Conservation (phyloP, 2,113 vertebrate genomes). For the Oxyruncus cristatus region DNA sequence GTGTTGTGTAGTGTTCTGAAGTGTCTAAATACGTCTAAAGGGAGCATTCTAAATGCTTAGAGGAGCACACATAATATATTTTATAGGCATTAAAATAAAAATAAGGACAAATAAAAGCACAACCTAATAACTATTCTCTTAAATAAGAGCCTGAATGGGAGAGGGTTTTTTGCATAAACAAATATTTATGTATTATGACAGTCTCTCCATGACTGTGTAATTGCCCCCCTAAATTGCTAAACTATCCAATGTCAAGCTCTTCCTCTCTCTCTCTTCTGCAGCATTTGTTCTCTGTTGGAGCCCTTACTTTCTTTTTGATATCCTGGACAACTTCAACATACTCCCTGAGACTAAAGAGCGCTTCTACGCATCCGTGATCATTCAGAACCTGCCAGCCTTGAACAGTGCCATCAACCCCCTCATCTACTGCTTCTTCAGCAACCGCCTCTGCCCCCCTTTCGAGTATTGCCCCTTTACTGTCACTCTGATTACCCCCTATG, state of each 20-base stretch:
- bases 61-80: slow-evolving; percentile 3
- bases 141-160: background rate
- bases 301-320: slow-evolving; percentile 82
- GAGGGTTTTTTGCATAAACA: background rate
- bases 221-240: background rate
- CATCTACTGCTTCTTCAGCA: slow-evolving; percentile 77
- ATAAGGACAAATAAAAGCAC: slow-evolving; percentile 20
- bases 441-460: slow-evolving; percentile 39
- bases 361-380: slow-evolving; percentile 76
- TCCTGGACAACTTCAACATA: slow-evolving; percentile 80
- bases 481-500: background rate
- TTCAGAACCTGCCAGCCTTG: slow-evolving; percentile 78
- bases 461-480: slow-evolving; percentile 37
- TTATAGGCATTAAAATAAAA: slow-evolving; percentile 39
- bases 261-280: background rate
- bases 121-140: slow-evolving; percentile 23
- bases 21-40: background rate
- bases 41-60: slow-evolving; percentile 32
- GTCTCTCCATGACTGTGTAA: background rate
- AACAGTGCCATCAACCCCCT: slow-evolving; percentile 81
- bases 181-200: background rate
- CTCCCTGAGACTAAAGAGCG: slow-evolving; percentile 77
- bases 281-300: slow-evolving; percentile 76
- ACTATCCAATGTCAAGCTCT: background rate
- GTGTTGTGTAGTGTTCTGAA: background rate